Conservation (phyloP, 1,140 invertebrate species). For the Drosophila pseudoananassae region DNA sequence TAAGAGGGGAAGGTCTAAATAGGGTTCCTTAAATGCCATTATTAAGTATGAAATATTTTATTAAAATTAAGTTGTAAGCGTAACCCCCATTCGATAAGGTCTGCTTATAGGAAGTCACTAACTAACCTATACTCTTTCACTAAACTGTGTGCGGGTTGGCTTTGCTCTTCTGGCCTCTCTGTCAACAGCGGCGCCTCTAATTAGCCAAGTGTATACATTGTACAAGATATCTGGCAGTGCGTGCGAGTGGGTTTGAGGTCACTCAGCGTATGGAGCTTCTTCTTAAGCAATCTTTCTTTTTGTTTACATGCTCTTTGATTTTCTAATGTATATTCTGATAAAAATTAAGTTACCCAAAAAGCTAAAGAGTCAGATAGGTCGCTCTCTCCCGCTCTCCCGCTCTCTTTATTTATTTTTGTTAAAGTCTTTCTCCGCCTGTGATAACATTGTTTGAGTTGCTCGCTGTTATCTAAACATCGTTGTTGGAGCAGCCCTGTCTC, state of each 20-base stretch:
- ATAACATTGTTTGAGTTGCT: constrained; percentile 47
- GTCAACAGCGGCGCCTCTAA: constrained; percentile 64
- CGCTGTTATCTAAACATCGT: constrained; percentile 29
- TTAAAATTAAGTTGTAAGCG: too few relatives aligned
- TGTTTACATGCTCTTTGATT: constrained; percentile 48
- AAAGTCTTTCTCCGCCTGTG: constrained; percentile 4
- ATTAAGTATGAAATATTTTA: too few relatives aligned
- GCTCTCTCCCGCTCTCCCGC: not conserved
- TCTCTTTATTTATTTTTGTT: constrained; percentile 8
- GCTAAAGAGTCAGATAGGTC: constrained; percentile 10
- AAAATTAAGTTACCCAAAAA: constrained; percentile 25
- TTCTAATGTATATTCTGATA: too few relatives aligned
- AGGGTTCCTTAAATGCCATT: too few relatives aligned
- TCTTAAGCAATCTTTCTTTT: constrained; percentile 31
- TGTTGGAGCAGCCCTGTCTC: constrained; percentile 18
- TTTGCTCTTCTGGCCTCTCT: constrained; percentile 51
- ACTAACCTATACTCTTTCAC: constrained; percentile 15
- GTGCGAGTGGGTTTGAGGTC: constrained; percentile 51
- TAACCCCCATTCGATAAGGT: constrained; percentile 10
- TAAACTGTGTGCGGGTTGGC: not conserved
- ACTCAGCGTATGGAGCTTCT: constrained; percentile 30
- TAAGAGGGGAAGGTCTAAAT: constrained; percentile 23
- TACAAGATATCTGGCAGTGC: constrained; percentile 12
- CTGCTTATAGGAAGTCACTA: constrained; percentile 8
- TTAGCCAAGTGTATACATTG: constrained; percentile 23